Conservation (phyloP, 2,888 invertebrate species). For the Xanthia togata region DNA sequence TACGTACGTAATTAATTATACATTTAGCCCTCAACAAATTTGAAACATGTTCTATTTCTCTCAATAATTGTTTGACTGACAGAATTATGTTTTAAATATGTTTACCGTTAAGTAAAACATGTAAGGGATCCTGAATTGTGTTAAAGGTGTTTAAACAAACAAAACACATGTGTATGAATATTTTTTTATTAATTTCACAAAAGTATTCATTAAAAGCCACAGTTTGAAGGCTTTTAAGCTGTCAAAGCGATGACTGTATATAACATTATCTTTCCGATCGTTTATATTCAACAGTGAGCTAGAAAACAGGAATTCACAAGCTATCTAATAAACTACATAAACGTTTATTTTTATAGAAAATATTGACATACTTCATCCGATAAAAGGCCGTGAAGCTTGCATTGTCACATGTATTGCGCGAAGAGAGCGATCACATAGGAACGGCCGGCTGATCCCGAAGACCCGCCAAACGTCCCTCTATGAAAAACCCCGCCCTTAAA, state of each 20-base stretch:
- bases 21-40: too few relatives aligned
- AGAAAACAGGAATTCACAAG: slow-evolving; percentile 85
- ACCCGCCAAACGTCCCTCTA: slow-evolving; percentile 48
- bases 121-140: slow-evolving; percentile 26
- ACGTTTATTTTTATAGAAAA: slow-evolving; percentile 88
- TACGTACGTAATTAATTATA: too few relatives aligned
- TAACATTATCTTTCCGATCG: slow-evolving; percentile 75
- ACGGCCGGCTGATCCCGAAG: slow-evolving; percentile 20
- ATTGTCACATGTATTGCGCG: slow-evolving; percentile 80
- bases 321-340: slow-evolving; percentile 87
- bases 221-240: slow-evolving; percentile 90
- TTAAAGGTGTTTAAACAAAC: slow-evolving; percentile 47
- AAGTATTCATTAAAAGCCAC: slow-evolving; percentile 90
- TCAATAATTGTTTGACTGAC: not conserved
- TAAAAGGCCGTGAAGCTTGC: slow-evolving; percentile 86
- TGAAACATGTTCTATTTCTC: too few relatives aligned
- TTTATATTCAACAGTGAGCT: slow-evolving; percentile 82
- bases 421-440: slow-evolving; percentile 60
- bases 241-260: slow-evolving; percentile 85
- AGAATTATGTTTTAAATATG: not conserved
- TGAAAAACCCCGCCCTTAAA: slow-evolving; percentile 59
- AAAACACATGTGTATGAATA: slow-evolving; percentile 77
- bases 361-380: slow-evolving; percentile 84
- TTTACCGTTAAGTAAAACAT: not conserved
- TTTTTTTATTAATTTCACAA: slow-evolving; percentile 91